phyloP scores from a whole-genome alignment of 1,140 invertebrate species.

The Maconellicoccus hirsutus region DNA sequence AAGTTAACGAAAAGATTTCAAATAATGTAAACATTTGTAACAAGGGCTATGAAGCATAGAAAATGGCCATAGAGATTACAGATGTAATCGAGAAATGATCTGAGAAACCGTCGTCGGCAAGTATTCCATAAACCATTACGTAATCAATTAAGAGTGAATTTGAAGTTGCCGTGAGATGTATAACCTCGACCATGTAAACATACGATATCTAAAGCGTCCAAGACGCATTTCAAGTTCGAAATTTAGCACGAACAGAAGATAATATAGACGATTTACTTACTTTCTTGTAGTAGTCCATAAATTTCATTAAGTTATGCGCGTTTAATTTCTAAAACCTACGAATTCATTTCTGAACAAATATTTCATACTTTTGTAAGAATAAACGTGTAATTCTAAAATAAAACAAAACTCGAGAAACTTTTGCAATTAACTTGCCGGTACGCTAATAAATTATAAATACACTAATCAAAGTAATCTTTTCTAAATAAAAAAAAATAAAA shows the following conservation, averaged over 20 bases:
- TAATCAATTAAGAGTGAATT: neutral
- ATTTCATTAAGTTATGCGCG: neutral
- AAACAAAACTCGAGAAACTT: neutral
- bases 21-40: too few relatives aligned
- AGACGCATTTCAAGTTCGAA: neutral
- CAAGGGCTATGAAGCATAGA: too few relatives aligned
- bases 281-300: slow-evolving; percentile 3
- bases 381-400: neutral
- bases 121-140: neutral
- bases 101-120: too few relatives aligned
- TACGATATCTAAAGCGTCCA: neutral
- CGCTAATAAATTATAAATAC: slow-evolving; percentile 2
- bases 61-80: too few relatives aligned
- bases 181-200: slow-evolving; percentile 6
- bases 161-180: neutral
- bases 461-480: slow-evolving; percentile 9
- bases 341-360: slow-evolving; percentile 1
- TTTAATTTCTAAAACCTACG: neutral
- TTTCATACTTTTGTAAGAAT: slow-evolving; percentile 6
- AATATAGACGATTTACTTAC: neutral
- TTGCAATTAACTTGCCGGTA: neutral
- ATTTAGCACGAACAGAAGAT: neutral
- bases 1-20: too few relatives aligned
- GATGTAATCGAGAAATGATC: too few relatives aligned
- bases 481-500: slow-evolving; percentile 10